Evolutionary conservation across 2,797 vertebrate species (phyloP).

Genomic region (Dallia pectoralis): DNA sequence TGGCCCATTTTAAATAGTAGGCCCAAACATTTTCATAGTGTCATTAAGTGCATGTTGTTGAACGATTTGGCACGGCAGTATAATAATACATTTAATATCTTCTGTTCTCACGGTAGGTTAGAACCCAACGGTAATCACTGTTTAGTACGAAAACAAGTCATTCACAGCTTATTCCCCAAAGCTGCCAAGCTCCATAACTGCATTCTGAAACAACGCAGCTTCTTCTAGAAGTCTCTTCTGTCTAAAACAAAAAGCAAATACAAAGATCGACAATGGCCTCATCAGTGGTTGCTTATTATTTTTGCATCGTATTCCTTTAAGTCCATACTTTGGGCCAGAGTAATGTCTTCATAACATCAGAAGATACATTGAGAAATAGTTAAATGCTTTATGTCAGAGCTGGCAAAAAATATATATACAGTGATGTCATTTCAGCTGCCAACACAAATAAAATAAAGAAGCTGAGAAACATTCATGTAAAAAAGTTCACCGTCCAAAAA

Average conservation of each 20-base stretch:
- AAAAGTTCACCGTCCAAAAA: too few species aligned
- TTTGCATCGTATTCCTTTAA: background rate
- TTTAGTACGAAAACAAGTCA: background rate
- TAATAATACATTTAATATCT: background rate
- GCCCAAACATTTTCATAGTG: background rate
- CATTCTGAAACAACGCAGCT: background rate
- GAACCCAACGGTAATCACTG: background rate
- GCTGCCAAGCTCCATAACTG: background rate
- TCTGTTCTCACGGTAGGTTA: background rate
- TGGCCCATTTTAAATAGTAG: background rate
- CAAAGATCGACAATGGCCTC: background rate
- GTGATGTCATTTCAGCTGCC: constrained; percentile 23
- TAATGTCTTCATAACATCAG: background rate
- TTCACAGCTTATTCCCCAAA: background rate
- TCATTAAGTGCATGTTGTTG: background rate
- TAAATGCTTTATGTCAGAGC: background rate
- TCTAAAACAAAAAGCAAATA: background rate
- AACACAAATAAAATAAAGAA: constrained; percentile 7
- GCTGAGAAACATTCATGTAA: background rate
- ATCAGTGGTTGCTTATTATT: background rate
- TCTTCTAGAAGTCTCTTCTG: background rate
- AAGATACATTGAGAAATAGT: background rate
- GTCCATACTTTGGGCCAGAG: background rate
- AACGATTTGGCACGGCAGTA: background rate
- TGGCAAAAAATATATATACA: background rate